These are phyloP conservation scores for Diuraphis noxia DNA, from an alignment of 1,140 invertebrate genomes.

Conservation along the genomic window DNA sequence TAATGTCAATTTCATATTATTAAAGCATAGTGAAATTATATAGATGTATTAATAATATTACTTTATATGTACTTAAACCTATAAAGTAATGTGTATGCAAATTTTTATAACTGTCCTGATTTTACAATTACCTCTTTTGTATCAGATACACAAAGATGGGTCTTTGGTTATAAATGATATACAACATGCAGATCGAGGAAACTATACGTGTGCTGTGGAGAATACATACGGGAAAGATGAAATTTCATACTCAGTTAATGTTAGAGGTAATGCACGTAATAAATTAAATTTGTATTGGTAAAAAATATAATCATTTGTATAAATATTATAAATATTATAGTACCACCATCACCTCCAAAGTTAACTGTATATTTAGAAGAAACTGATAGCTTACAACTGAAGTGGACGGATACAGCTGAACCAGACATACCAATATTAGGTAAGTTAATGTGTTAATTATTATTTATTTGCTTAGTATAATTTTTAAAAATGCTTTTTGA, in stretches of 20 bases:
- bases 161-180: constrained; percentile 66
- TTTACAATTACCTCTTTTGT: background rate
- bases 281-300: background rate
- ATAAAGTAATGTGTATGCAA: background rate
- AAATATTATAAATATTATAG: constrained; percentile 59
- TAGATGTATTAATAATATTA: too few relatives aligned
- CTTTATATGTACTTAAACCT: too few relatives aligned
- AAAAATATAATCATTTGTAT: constrained; percentile 57
- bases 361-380: constrained; percentile 72
- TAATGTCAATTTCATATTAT: background rate
- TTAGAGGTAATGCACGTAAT: constrained; percentile 64
- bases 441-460: constrained; percentile 56
- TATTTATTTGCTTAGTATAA: background rate
- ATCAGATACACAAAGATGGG: constrained; percentile 58
- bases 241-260: constrained; percentile 74
- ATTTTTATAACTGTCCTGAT: background rate
- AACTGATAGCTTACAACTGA: constrained; percentile 70
- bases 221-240: constrained; percentile 83
- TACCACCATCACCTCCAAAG: constrained; percentile 71
- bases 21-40: background rate
- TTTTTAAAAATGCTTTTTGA: background rate
- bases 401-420: constrained; percentile 72
- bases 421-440: constrained; percentile 72
- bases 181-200: constrained; percentile 81
- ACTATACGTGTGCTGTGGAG: constrained; percentile 84